Base-by-base conservation (phyloP, 2,797 vertebrate genomes). In the Epinephelus malabaricus region DNA sequence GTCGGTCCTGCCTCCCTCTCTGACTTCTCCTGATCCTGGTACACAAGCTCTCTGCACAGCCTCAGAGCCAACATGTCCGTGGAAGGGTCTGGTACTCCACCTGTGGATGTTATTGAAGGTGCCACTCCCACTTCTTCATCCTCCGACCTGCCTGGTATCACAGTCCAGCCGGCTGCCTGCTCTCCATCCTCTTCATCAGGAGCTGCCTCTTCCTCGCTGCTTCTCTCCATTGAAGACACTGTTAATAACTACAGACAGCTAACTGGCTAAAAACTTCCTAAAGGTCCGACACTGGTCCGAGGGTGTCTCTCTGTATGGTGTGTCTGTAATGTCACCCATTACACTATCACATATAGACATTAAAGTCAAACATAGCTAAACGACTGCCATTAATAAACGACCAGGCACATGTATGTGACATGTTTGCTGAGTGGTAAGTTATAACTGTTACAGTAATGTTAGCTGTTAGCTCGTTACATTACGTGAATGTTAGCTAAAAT, bases 221-320 rank as follows among this genome's bases (percentile, higher is more conserved):
- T 76, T 65, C 69, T 89, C 40, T 92, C 84, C 87, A 89, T 91
- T 69, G 30, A 76, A 66, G 30, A 49, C 11, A 11, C 23, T 50
- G 45, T 63, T 62, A 30, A 15, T 13, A 2, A 23, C 23, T 56
- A 38, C 4, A 14, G 9, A 55, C 4, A 51, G 30, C 17, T 58
- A 40, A 23, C 34, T 46, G 54, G 27, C n/a, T 49, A 53, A 11
- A 19, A 13, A 11, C 2, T 2, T 11, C 6, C 61, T 27, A 6
- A 17, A 21, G 60, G 43, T 40, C 69, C 25, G 61, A 14, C n/a
- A 6, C 14, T 68, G 34, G n/a, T 15, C 70, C 13, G 21, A 50
- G 19, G 9, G 13, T 54, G 9, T 49, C 60, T 58, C 18, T 56
- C 66, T 54, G 18, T 68, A 61, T 83, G 25, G 18, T 56, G 76